phyloP scores from a whole-genome alignment of 2,888 invertebrate species.

The Drosophila mercatorum region DNA sequence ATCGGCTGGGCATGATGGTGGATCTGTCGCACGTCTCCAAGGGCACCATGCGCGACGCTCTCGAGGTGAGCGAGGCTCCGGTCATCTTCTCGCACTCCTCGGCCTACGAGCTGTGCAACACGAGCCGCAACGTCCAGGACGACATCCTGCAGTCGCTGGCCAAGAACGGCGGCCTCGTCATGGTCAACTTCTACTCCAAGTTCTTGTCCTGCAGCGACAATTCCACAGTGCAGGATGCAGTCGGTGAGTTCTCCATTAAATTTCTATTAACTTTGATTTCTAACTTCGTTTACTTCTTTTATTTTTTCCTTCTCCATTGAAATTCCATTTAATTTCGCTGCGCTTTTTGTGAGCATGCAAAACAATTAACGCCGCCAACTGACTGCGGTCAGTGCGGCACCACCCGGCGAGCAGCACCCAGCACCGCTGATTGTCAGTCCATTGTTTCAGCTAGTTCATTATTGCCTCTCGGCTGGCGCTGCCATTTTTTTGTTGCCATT shows the following conservation, averaged over 20 bases:
- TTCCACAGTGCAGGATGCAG: slow-evolving; percentile 91
- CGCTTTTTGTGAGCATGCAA: slow-evolving; percentile 25
- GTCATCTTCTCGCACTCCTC: slow-evolving; percentile 95
- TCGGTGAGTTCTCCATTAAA: slow-evolving; percentile 86
- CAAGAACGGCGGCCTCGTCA: slow-evolving; percentile 92
- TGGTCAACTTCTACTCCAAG: slow-evolving; percentile 94
- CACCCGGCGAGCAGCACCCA: neutral
- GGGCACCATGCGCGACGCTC: slow-evolving; percentile 92
- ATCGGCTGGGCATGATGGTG: slow-evolving; percentile 94
- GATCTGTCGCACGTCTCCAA: slow-evolving; percentile 93
- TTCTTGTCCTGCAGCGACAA: slow-evolving; percentile 91
- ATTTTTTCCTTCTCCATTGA: neutral
- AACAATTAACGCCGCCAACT: slow-evolving; percentile 65
- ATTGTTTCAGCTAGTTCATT: slow-evolving; percentile 75
- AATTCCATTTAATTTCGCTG: slow-evolving; percentile 6
- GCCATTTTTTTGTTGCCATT: slow-evolving; percentile 30
- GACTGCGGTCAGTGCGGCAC: slow-evolving; percentile 52
- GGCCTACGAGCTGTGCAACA: slow-evolving; percentile 92
- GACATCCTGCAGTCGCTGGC: slow-evolving; percentile 89
- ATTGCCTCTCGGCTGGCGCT: slow-evolving; percentile 45
- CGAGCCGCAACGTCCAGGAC: slow-evolving; percentile 92
- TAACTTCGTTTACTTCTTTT: neutral
- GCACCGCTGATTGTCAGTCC: slow-evolving; percentile 56
- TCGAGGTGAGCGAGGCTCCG: slow-evolving; percentile 91
- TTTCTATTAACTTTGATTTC: neutral